These are phyloP conservation scores for Prionailurus bengalensis DNA, from an alignment of 2,113 vertebrate genomes.

Conservation along the genomic window DNA sequence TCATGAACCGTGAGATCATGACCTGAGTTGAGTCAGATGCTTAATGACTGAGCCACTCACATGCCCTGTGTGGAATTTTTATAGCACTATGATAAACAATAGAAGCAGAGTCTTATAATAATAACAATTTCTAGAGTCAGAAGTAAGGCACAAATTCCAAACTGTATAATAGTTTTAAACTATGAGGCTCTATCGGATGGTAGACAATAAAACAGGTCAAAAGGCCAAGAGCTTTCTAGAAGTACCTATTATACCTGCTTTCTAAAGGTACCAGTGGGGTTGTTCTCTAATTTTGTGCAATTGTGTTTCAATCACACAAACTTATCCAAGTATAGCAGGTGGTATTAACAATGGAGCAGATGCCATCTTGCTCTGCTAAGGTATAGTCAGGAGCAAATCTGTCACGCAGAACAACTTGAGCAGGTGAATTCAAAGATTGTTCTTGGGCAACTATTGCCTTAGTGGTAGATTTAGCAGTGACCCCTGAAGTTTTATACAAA, in stretches of 20 bases:
- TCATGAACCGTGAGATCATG: no score
- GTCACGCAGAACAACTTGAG: neutral
- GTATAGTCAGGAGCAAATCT: neutral
- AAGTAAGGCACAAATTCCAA: neutral
- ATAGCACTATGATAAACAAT: neutral
- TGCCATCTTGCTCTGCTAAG: neutral
- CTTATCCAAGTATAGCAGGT: neutral
- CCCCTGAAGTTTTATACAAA: neutral
- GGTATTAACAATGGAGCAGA: neutral
- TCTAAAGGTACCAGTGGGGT: neutral
- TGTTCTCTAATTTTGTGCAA: neutral
- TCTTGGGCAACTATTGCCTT: neutral
- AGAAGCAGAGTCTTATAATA: neutral
- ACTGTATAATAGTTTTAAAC: neutral
- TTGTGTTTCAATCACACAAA: neutral
- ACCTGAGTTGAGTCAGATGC: no score
- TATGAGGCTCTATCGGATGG: neutral
- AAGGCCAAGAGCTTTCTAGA: neutral
- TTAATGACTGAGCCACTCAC: no score
- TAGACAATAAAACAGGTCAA: neutral
- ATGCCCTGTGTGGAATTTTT: neutral
- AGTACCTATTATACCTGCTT: neutral
- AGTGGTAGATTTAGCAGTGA: neutral
- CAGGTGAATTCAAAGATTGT: neutral
- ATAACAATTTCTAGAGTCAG: neutral